Base-by-base conservation (phyloP, 2,888 invertebrate genomes). In the Rhamphomyia laevipes region DNA sequence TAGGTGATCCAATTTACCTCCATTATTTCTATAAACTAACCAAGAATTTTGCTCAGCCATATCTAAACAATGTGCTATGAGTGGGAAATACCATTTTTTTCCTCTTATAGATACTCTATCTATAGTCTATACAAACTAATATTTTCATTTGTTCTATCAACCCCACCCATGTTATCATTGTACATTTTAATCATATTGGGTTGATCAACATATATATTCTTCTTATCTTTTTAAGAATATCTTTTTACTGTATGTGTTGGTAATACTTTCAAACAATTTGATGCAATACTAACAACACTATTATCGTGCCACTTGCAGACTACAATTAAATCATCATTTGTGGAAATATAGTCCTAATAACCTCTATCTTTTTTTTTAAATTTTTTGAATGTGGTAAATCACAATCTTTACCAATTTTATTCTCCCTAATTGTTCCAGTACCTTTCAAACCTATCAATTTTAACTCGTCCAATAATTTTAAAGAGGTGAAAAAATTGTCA, bases 251-350 rank as follows among this genome's bases (percentile, higher is more conserved):
- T 31, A 3, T 31, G 31, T 11, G 4, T 13, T 16, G 44, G 33
- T 16, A 33, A 33, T 11, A 33, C 10, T 15, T 7, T 16, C 3
- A 15, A 38, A 3, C 3, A 9, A 35, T 16, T 45, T 13, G 45
- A 45, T 11, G 33, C 31, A 10, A 45, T 4, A 5, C 15, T 16
- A 15, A 40, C 40, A 16, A 47, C 27, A 17, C 16, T 41, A 31
- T 47, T 47, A 30, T 47, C 47, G 15, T 41, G 17, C 47, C 47
- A 47, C 30, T 47, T 41, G n/a, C 15, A 27, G 13, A 41, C n/a
- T 30, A 41, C 17, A 33, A 47, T 47, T 10, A 18, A 13, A 12
- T 35, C 12, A 7, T 18, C 35, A 15, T 12, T n/a, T 16, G 10
- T 38, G 17, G 5, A 12, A 27, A 12, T 5, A n/a, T 17, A 18